Evolutionary conservation across 2,797 vertebrate species (phyloP), one percentile per base, ranked within the genome.

Genomic region (Tenualosa ilisha): DNA sequence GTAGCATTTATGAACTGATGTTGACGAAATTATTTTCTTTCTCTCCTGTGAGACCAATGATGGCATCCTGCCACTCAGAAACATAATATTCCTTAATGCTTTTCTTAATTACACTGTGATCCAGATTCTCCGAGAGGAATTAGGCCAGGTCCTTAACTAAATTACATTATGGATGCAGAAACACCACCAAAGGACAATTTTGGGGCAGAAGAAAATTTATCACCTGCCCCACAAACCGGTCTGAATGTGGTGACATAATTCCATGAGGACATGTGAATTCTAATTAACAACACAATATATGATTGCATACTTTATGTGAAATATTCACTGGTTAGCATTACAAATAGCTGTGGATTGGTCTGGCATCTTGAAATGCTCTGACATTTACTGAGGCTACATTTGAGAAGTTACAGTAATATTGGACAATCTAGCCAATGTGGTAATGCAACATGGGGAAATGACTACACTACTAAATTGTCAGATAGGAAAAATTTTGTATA

Each of bases 151-250:
- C 20, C 72, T 79, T 79, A 79, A n/a, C 40, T 79, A 79, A 79
- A 79, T 79, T 79, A 79, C 72, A 79, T 79, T 79, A 79, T 46
- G 72, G 72, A 79, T 79, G 72, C 72, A 79, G 40, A 9, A 24
- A 43, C 20, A 6, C 72, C 37, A 46, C 72, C 37, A 17, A 79
- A 79, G 40, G 72, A 79, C 72, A 79, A 79, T 46, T 79, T 22
- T 79, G 37, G 72, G 72, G 17, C 72, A 20, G 43, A 37, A 9
- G 37, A 2, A 79, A 79, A 79, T 79, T 46, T 46, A 79, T 79
- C 72, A 79, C 72, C 72, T 79, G 40, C 37, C 72, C 6, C 72
- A 3, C 6, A 46, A 75, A 46, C 72, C 46, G 17, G 72, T 79
- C 72, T 24, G 1, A 6, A 79, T 79, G 22, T 22, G 68, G 72